These are phyloP conservation scores for Lepidochrysops patricia DNA, from an alignment of 2,888 invertebrate species.

Conservation along the genomic window DNA sequence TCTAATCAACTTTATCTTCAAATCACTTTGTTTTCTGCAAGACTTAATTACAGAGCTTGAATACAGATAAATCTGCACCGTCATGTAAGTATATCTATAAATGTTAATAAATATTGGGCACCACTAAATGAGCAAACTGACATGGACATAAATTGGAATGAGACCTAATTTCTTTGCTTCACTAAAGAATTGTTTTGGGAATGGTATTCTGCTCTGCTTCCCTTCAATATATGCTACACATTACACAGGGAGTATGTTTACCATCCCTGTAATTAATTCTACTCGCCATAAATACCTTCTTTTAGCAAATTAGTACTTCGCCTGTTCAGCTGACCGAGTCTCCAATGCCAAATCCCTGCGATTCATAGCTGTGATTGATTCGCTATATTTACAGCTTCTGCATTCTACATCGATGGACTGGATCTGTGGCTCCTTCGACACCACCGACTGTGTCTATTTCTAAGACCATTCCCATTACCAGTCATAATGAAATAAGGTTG, in stretches of 20 bases:
- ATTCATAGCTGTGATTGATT: too few relatives aligned
- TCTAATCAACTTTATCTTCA: not conserved
- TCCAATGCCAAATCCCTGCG: too few relatives aligned
- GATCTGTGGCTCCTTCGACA: not conserved
- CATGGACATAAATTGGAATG: too few relatives aligned
- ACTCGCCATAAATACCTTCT: conserved; percentile 17
- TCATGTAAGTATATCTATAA: conserved; percentile 16
- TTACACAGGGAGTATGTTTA: conserved; percentile 17
- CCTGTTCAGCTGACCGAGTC: too few relatives aligned
- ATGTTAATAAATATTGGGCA: conserved; percentile 19
- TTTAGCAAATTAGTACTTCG: too few relatives aligned
- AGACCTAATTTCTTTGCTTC: conserved; percentile 18
- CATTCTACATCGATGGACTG: not conserved
- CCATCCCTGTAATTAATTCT: conserved; percentile 18
- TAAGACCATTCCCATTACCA: conserved; percentile 17
- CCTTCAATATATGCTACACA: conserved; percentile 22
- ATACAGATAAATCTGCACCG: not conserved
- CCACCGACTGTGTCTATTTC: not conserved
- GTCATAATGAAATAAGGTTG: conserved; percentile 18
- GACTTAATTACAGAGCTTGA: not conserved
- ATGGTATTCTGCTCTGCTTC: conserved; percentile 20
- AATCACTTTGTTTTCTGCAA: conserved; percentile 3
- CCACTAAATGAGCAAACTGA: conserved; percentile 15
- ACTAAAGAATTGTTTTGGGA: conserved; percentile 18
- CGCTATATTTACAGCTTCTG: conserved; percentile 13